These are phyloP conservation scores for Drosophila tanythrix DNA, from an alignment of 2,888 invertebrate species.

Conservation along the genomic window DNA sequence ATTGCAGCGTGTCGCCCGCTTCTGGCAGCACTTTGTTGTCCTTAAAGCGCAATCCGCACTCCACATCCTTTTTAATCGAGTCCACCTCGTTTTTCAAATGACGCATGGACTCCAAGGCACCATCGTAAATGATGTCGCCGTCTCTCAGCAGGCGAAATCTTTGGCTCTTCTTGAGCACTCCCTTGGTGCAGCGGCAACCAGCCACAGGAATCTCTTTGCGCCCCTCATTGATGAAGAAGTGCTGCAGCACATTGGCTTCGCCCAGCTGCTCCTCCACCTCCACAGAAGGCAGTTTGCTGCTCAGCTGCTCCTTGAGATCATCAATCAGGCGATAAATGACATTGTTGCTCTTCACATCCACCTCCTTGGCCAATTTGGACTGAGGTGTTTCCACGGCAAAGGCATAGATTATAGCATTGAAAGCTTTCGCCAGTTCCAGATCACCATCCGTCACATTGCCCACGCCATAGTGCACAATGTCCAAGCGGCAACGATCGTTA, in stretches of 20 bases:
- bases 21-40: constrained; percentile 88
- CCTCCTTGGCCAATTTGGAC: constrained; percentile 80
- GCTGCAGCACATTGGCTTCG: constrained; percentile 93
- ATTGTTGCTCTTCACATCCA: constrained; percentile 90
- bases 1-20: constrained; percentile 91
- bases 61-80: constrained; percentile 92
- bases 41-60: constrained; percentile 94
- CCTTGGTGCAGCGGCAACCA: constrained; percentile 94
- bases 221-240: constrained; percentile 92
- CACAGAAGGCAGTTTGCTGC: constrained; percentile 88
- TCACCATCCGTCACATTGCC: constrained; percentile 94
- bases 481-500: constrained; percentile 90
- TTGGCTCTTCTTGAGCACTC: constrained; percentile 89
- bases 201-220: constrained; percentile 93
- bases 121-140: constrained; percentile 89
- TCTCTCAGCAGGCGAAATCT: constrained; percentile 89
- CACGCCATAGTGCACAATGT: constrained; percentile 95
- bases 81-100: constrained; percentile 95
- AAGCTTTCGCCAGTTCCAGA: constrained; percentile 91
- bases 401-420: constrained; percentile 93
- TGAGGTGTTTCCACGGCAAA: constrained; percentile 91
- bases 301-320: constrained; percentile 93
- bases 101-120: constrained; percentile 91
- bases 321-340: constrained; percentile 97
- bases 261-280: constrained; percentile 92